Base-by-base conservation (phyloP, 1,140 invertebrate genomes). In the Sinella curviseta region DNA sequence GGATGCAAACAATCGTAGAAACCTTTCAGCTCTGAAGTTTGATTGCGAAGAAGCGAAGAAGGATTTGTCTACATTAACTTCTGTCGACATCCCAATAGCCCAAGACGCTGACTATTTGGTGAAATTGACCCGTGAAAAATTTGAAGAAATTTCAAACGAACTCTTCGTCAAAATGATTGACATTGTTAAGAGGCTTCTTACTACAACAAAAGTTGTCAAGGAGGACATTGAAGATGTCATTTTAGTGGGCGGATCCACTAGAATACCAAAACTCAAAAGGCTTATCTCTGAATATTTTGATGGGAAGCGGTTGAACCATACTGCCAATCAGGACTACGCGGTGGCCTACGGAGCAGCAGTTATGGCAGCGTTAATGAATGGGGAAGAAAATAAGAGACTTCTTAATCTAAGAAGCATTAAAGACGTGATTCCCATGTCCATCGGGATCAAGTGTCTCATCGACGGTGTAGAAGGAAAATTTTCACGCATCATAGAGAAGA, bases 401-500 rank as follows among this genome's bases (percentile, higher is more conserved):
- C 4, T 28, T 20, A 36, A 75, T 86, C 4, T 91, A 83, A 80
- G 91, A 26, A 84, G 91, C 12, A 85, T 92, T 54, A 84, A 91
- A 73, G 91, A 91, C 85, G 90, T 92, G 0, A 85, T 84, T 4
- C 86, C 85, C 30, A 54, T 84, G 20, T 86, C 84, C 1, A 84
- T 92, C 20, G 92, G 91, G 48, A 91, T 92, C 31, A 17, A 48
- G 17, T 48, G 39, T 17, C 4, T 48, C 17, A 8, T 48, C 4
- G 91, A 92, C 84, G 91, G 90, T 0, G 90, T 90, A 4, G 90
- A 90, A 3, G 91, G 91, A 2, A 89, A 92, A 12, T 86, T 88
- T 83, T 86, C 86, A 3, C 76, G 81, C 24, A 81, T 88, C 0
- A 85, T 88, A 48, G 83, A 86, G 60, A 76, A 54, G 48, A 91